Percentiles rank a stretch among this genome's conserved stretches.
phyloP scores from a whole-genome alignment of 2,113 vertebrate genomes.

The Amblyopsis rosae region DNA sequence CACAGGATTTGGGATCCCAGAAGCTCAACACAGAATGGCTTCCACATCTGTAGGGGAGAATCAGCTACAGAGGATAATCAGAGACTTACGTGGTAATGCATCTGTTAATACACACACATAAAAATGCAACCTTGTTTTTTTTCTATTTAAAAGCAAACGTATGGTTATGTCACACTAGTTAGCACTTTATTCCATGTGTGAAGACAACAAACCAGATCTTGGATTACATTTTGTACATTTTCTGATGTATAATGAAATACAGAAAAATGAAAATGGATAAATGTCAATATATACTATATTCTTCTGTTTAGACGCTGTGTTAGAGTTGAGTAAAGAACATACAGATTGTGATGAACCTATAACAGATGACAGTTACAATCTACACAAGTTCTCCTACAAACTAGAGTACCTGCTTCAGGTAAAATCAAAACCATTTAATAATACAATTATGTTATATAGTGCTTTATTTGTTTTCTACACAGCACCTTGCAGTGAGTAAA shows the following conservation, averaged over 20 bases:
- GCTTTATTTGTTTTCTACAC: too few species aligned
- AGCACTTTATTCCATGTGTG: too few species aligned
- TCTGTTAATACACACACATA: not conserved
- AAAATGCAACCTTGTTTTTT: not conserved
- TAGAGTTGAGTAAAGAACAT: slow-evolving; percentile 87
- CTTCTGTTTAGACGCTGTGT: slow-evolving; percentile 83
- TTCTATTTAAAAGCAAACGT: not conserved
- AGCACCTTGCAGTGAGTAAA: too few species aligned
- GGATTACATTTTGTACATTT: too few species aligned
- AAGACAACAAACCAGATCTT: too few species aligned
- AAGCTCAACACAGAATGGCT: slow-evolving; percentile 73
- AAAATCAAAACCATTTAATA: not conserved
- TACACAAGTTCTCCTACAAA: slow-evolving; percentile 95
- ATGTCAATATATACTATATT: not conserved
- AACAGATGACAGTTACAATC: slow-evolving; percentile 88
- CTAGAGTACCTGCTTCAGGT: slow-evolving; percentile 90
- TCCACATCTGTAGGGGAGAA: slow-evolving; percentile 79
- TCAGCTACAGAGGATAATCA: slow-evolving; percentile 93
- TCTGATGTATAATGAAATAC: too few species aligned
- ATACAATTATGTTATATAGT: too few species aligned
- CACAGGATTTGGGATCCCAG: slow-evolving; percentile 31
- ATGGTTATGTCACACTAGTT: too few species aligned
- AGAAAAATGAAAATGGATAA: not conserved
- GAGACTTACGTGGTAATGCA: slow-evolving; percentile 87
- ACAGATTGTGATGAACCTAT: slow-evolving; percentile 86